Evolutionary conservation across 2,888 invertebrate genomes (phyloP).

Genomic region (Escarpia spicata): DNA sequence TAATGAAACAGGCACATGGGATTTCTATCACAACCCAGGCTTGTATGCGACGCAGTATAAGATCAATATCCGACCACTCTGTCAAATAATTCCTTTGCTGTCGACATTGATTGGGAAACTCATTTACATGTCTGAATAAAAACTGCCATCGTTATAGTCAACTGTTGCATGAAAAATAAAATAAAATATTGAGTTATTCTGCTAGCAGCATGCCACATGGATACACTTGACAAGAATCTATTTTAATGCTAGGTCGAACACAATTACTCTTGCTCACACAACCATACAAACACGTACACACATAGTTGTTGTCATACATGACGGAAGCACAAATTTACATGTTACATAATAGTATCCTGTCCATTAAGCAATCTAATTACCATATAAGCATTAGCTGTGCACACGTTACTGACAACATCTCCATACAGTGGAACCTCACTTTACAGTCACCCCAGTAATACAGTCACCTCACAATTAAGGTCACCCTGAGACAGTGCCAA

Average conservation of each 20-base stretch:
- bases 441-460: too few relatives aligned
- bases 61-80: not conserved
- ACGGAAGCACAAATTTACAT: not conserved
- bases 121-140: not conserved
- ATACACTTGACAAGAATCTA: slow-evolving; percentile 1
- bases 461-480: too few relatives aligned
- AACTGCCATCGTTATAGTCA: not conserved
- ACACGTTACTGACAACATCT: not conserved
- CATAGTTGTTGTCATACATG: not conserved
- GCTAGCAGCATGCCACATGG: not conserved
- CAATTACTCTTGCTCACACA: not conserved
- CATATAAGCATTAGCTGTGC: not conserved
- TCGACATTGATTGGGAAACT: not conserved
- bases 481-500: too few relatives aligned
- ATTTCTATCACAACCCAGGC: not conserved
- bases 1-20: not conserved
- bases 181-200: not conserved
- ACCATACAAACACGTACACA: not conserved
- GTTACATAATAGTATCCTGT: not conserved
- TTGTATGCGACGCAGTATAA: not conserved
- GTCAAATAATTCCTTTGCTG: not conserved
- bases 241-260: not conserved
- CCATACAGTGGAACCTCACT: too few relatives aligned
- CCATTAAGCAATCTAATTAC: not conserved
- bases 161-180: not conserved